Evolutionary conservation across 2,113 vertebrate genomes (phyloP), one percentile per base, ranked within the genome.

Genomic region (Paedocypris sp.): DNA sequence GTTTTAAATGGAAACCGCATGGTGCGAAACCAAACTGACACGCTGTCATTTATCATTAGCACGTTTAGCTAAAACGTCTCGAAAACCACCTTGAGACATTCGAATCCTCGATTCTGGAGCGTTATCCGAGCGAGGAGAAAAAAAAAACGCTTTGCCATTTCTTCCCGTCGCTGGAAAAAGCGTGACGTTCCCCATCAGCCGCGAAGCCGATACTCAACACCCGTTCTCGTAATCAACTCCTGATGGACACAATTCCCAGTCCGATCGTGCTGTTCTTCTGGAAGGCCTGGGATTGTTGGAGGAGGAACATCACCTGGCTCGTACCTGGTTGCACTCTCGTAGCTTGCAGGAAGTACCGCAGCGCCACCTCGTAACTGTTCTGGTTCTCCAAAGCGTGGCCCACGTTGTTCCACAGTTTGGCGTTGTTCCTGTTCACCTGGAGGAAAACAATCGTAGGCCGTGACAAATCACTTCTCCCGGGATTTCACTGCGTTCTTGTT

Each of bases 351-450:
- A 99, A 99, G 75, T 90, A 99, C 10, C 76, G 88, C 59, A 99
- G 80, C 0, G 94, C 93, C 75, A 77, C 86, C 56, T 82, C 89
- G 68, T 96, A 97, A 66, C 92, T 87, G 69, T 95, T 93, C 71
- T 97, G 93, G 79, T 97, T 98, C 79, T 99, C 95, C 54, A 99
- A 74, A 0, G 94, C 94, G 33, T 99, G 95, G 2, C 95, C 94
- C 5, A 99, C 94, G 64, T 99, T 99, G 71, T 99, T 99, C 94
- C 95, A 99, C 1, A 99, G 76, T 68, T 99, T 99, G 35, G 95
- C 94, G 26, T 99, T 99, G 73, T 99, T 97, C 78, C 91, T 93
- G 84, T 97, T 99, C 35, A 99, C 95, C 94, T 99, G 73, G 70
- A 64, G 32, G 23, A 15, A 60, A 18, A 42, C 19, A 57, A 22